Conservation (phyloP, 2,888 invertebrate species). For the Dendrolimus houi region DNA sequence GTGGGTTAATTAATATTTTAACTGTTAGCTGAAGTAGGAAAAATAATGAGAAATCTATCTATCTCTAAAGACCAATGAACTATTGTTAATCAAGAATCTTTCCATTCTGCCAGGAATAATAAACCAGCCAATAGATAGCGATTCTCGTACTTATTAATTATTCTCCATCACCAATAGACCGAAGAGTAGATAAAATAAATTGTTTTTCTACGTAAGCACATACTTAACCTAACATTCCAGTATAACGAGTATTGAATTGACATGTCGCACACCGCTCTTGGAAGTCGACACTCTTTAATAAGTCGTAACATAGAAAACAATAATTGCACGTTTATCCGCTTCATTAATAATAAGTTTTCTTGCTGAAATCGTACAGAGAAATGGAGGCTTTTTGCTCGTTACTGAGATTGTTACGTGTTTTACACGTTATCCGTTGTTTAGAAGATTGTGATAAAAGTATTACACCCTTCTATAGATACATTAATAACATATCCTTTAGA, state of each 20-base stretch:
- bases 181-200: neutral
- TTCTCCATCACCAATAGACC: neutral
- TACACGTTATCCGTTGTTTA: no score
- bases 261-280: neutral
- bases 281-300: neutral
- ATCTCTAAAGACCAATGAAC: no score
- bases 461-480: no score
- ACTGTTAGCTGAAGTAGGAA: no score
- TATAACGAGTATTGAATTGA: neutral
- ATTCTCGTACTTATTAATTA: neutral
- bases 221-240: neutral
- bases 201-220: neutral
- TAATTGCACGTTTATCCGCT: neutral
- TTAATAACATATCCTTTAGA: no score
- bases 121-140: no score
- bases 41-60: no score
- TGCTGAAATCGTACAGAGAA: neutral
- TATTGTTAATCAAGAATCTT: no score
- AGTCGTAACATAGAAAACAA: neutral
- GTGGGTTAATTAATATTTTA: no score
- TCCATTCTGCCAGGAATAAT: no score
- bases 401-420: constrained; percentile 2
- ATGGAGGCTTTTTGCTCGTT: constrained; percentile 1
- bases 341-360: neutral
- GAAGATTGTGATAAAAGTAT: no score